phyloP scores from a whole-genome alignment of 2,797 vertebrate genomes.

The Scomberomorus guttatus region DNA sequence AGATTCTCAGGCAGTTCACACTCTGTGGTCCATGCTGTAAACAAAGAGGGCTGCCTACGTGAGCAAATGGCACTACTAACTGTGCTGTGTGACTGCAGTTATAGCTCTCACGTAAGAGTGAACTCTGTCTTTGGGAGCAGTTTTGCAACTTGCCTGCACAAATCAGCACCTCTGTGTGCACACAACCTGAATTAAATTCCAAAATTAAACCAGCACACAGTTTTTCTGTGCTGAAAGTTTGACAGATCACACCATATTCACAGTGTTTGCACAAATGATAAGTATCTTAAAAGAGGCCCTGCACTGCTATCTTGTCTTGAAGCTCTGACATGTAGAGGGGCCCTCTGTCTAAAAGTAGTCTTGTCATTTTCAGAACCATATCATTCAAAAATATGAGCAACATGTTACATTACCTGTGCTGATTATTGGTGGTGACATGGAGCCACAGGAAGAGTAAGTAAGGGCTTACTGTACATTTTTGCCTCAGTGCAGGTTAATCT shows the following conservation, averaged over 20 bases:
- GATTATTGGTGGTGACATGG: neutral
- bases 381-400: neutral
- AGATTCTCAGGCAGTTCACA: constrained; percentile 22
- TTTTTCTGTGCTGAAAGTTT: neutral
- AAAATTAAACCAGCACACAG: neutral
- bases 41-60: neutral
- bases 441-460: neutral
- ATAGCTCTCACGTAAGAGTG: neutral
- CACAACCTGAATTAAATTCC: neutral
- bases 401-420: neutral
- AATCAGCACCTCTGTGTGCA: constrained; percentile 6
- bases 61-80: neutral
- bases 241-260: neutral
- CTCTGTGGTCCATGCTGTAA: neutral
- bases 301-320: neutral
- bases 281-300: neutral
- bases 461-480: neutral
- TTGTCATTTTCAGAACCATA: too few species aligned
- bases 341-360: neutral
- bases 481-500: neutral
- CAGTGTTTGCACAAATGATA: neutral
- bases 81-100: neutral
- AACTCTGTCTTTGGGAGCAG: neutral
- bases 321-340: neutral
- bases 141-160: constrained; percentile 14